phyloP scores from a whole-genome alignment of 2,888 invertebrate genomes.

The Acanthosepion pharaonis region DNA sequence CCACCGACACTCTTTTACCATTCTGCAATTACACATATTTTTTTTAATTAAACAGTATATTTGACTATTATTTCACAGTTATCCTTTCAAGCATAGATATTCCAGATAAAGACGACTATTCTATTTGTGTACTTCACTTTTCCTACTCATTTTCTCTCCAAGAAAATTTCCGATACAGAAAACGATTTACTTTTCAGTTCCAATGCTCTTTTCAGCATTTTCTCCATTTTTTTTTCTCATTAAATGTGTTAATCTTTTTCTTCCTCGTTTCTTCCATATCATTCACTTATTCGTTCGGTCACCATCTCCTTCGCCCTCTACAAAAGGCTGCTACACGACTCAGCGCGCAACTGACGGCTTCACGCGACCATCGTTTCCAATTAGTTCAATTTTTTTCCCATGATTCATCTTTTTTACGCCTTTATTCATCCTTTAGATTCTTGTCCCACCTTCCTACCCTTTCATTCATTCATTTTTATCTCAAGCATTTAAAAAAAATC shows the following conservation, averaged over 20 bases:
- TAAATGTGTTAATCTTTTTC: background rate
- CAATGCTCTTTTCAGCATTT: background rate
- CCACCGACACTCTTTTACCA: background rate
- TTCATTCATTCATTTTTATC: background rate
- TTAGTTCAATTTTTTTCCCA: background rate
- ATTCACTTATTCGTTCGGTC: background rate
- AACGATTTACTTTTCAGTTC: background rate
- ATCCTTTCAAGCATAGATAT: too few relatives aligned
- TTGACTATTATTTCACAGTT: too few relatives aligned
- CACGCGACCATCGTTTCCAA: background rate
- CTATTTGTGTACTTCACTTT: background rate
- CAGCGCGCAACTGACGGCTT: constrained; percentile 21
- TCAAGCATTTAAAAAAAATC: background rate
- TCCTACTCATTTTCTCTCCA: background rate
- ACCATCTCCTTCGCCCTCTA: background rate
- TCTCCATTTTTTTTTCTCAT: background rate
- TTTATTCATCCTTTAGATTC: background rate
- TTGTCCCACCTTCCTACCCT: background rate
- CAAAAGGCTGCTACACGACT: background rate
- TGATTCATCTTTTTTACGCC: background rate
- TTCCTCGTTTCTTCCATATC: background rate
- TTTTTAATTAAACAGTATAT: too few relatives aligned
- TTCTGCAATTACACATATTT: background rate
- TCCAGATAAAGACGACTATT: background rate
- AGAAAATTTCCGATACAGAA: background rate